Conservation (phyloP, 2,888 invertebrate species). For the Drosophila nr. perissopoda region DNA sequence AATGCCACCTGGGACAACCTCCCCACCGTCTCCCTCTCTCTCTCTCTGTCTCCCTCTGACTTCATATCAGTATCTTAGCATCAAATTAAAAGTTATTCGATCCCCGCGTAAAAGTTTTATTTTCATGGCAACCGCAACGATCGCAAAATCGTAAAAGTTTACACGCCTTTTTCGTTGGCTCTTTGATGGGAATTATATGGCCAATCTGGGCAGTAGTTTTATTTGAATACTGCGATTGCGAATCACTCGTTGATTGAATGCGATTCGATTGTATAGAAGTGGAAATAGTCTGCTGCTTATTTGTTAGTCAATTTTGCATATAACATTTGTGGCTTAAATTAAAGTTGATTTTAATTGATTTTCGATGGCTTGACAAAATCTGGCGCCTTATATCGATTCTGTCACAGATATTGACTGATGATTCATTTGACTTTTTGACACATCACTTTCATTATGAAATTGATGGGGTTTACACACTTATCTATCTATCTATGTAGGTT, state of each 20-base stretch:
- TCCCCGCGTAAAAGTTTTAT: constrained; percentile 25
- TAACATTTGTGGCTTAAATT: constrained; percentile 6
- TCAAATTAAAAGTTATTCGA: constrained; percentile 66
- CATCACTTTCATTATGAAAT: constrained; percentile 41
- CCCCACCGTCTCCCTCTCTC: background rate
- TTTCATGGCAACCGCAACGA: constrained; percentile 15
- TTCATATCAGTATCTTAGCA: constrained; percentile 67
- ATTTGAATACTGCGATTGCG: constrained; percentile 48
- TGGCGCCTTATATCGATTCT: constrained; percentile 33
- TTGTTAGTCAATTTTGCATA: background rate
- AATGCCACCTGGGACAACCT: constrained; percentile 43
- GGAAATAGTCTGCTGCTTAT: background rate
- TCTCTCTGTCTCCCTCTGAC: background rate
- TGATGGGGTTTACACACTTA: constrained; percentile 41
- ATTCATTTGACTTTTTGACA: constrained; percentile 48
- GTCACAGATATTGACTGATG: constrained; percentile 45
- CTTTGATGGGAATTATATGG: constrained; percentile 51
- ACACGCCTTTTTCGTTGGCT: constrained; percentile 14
- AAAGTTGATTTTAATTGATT: constrained; percentile 33
- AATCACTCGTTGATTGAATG: constrained; percentile 41
- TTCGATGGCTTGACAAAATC: constrained; percentile 42
- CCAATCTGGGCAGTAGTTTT: constrained; percentile 66
- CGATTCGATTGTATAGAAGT: background rate
- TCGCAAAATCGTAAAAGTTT: constrained; percentile 41
- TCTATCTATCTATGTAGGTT: constrained; percentile 26